phyloP scores from a whole-genome alignment of 1,140 invertebrate species.

The Popillia japonica region DNA sequence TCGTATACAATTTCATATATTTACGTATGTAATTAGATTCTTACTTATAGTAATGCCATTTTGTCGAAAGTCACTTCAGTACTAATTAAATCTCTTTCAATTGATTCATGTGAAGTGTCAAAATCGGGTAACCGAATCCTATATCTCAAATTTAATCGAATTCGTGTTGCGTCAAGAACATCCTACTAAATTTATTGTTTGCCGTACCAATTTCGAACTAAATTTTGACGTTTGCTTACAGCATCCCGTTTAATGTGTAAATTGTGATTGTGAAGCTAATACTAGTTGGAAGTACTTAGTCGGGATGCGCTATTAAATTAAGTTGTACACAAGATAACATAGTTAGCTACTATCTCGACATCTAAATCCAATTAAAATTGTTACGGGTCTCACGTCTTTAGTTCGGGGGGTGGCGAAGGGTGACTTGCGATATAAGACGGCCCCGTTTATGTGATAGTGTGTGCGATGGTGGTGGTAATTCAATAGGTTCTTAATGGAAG shows the following conservation, averaged over 20 bases:
- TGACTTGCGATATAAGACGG: background rate
- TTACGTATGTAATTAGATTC: no score
- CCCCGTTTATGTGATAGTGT: constrained; percentile 1
- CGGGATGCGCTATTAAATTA: background rate
- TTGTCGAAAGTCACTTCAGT: no score
- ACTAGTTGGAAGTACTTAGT: background rate
- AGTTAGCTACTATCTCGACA: constrained; percentile 25
- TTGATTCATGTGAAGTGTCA: no score
- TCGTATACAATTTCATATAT: no score
- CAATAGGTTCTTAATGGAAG: constrained; percentile 14
- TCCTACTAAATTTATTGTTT: background rate
- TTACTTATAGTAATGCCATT: no score
- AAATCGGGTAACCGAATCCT: no score
- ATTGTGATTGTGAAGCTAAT: constrained; percentile 6
- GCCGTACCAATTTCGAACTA: background rate
- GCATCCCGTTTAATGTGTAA: background rate
- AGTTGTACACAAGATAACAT: constrained; percentile 29
- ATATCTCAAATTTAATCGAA: background rate
- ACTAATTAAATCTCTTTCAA: no score
- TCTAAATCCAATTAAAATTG: constrained; percentile 30
- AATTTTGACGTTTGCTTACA: background rate
- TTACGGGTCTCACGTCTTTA: background rate
- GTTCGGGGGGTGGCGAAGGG: background rate
- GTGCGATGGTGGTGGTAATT: constrained; percentile 46
- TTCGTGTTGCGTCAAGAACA: background rate